Percentiles rank a stretch among this genome's conserved stretches.
Conservation (phyloP, 2,888 invertebrate genomes). For the Apamea sordens region DNA sequence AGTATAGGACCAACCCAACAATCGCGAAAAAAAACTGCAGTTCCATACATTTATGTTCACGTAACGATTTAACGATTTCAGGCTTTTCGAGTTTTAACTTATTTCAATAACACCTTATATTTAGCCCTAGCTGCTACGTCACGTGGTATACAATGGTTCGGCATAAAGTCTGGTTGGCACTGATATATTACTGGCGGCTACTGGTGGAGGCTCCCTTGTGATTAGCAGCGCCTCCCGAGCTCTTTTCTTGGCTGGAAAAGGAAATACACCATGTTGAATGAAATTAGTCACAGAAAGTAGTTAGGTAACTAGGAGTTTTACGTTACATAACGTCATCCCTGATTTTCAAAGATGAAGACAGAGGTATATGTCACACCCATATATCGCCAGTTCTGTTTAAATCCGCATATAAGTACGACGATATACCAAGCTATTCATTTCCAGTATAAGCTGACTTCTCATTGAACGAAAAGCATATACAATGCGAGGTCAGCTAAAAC, state of each 20-base stretch:
- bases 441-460: too few relatives aligned
- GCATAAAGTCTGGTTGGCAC: conserved; percentile 83
- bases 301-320: background rate
- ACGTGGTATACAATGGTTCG: conserved; percentile 86
- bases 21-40: background rate
- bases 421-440: too few relatives aligned
- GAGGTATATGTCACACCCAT: too few relatives aligned
- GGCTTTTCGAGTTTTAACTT: background rate
- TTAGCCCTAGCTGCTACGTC: conserved; percentile 61
- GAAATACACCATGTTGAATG: background rate
- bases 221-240: conserved; percentile 78
- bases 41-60: too few relatives aligned
- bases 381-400: too few relatives aligned
- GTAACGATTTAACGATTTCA: background rate
- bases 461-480: too few relatives aligned
- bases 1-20: background rate
- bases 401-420: too few relatives aligned
- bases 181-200: conserved; percentile 80
- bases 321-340: background rate
- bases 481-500: too few relatives aligned
- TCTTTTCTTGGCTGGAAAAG: conserved; percentile 79
- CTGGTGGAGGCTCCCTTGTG: conserved; percentile 76
- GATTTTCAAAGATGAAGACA: background rate
- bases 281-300: background rate
- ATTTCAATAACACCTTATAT: background rate